These are phyloP conservation scores for Benitochromis conjunctus DNA, from an alignment of 2,113 vertebrate species.

Conservation along the genomic window DNA sequence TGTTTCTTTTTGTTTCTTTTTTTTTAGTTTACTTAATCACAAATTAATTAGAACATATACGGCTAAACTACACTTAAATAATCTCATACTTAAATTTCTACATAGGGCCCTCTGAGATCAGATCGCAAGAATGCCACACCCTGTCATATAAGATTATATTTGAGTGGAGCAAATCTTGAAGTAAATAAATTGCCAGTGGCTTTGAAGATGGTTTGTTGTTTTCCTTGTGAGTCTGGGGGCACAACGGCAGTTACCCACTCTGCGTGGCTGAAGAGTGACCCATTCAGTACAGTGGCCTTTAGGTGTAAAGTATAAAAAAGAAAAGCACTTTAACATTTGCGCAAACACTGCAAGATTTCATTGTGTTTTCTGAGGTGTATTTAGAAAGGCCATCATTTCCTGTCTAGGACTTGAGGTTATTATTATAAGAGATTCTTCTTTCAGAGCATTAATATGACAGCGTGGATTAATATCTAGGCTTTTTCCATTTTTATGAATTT, in stretches of 20 bases:
- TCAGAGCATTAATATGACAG: not conserved
- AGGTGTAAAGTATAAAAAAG: not conserved
- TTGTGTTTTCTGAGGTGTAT: not conserved
- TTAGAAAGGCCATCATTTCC: not conserved
- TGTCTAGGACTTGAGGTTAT: not conserved
- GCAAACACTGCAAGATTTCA: accelerated
- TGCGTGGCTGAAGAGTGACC: not conserved
- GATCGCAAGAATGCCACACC: not conserved
- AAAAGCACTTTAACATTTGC: not conserved
- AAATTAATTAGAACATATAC: not conserved
- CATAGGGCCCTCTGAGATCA: not conserved
- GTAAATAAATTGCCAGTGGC: not conserved
- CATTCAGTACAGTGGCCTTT: not conserved
- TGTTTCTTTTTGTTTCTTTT: no score
- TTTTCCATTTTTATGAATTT: not conserved
- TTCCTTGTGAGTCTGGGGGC: not conserved
- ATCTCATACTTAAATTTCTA: not conserved
- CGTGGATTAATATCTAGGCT: not conserved
- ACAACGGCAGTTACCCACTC: not conserved
- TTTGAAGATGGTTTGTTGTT: not conserved
- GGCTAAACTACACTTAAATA: not conserved
- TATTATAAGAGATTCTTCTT: not conserved
- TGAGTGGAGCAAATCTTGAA: not conserved
- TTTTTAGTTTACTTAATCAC: not conserved
- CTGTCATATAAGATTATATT: not conserved